Base-by-base conservation (phyloP, 2,797 vertebrate genomes). In the Myotis findleyi region DNA sequence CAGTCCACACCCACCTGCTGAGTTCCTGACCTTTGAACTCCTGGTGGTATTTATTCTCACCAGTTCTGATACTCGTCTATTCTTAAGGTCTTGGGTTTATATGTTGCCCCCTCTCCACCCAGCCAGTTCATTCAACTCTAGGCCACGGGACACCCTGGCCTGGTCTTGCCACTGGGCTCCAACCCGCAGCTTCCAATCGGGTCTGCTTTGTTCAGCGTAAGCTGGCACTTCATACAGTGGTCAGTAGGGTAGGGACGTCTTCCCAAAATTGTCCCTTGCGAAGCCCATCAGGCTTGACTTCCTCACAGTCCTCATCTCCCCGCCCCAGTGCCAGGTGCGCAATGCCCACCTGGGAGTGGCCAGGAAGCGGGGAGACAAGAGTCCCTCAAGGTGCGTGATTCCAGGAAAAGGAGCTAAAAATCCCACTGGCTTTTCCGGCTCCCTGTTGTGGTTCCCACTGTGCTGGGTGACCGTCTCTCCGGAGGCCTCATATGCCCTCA, bases 1-100 rank as follows among this genome's bases (percentile, higher is more conserved):
- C 73, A 57, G 3, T 27, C 6, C n/a, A 23, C 2, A 7, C 16
- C 53, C 55, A 10, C 0, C 4, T 30, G 68, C 44, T 1, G 3
- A 36, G 64, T 82, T 80, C 41, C 20, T 33, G 12, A 68, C 33
- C 16, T 62, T 55, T 16, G 33, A 55, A 25, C 18, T 80, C n/a
- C 9, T 17, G 47, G 21, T 75, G 44, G 6, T 47, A 3, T n/a
- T 55, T 87, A 30, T 33, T 41, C 64, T 59, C 23, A 20, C 25
- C 51, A 21, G 44, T 80, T 86, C 25, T 23, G 81, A 68, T 18
- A 3, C 44, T 64, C 36, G 1, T 38, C 12, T 89, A 30, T 86
- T 71, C 49, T 83, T 38, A 6, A 71, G 12, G 18, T 14, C 30
- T 51, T 73, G 75, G 21, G 21, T 64, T 80, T 87, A 13, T 12